phyloP scores from a whole-genome alignment of 2,113 vertebrate genomes.

The Lepus timidus region DNA sequence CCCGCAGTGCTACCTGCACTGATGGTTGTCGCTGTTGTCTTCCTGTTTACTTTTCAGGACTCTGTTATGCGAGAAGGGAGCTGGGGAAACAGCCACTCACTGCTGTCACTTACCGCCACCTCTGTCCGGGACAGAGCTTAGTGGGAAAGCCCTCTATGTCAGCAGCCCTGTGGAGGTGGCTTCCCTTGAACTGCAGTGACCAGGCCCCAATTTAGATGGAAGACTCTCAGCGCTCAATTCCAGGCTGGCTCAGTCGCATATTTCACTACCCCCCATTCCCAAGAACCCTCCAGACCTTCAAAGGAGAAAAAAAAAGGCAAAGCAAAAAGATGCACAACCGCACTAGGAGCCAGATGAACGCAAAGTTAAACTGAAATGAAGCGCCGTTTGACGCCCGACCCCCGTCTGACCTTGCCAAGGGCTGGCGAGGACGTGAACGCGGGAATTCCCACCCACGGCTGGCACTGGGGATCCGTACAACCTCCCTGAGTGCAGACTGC shows the following conservation, averaged over 20 bases:
- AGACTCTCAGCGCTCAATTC: background rate
- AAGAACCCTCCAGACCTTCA: background rate
- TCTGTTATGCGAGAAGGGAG: background rate
- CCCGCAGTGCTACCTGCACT: background rate
- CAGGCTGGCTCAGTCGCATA: background rate
- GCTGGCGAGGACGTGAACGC: background rate
- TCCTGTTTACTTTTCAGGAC: conserved; percentile 8
- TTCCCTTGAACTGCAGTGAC: background rate
- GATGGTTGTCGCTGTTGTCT: background rate
- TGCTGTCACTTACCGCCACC: background rate
- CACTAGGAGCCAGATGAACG: conserved; percentile 36
- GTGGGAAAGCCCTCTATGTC: background rate
- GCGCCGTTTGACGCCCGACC: background rate
- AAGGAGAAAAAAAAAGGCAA: conserved; percentile 38
- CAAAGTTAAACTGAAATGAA: conserved; percentile 45
- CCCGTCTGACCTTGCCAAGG: background rate
- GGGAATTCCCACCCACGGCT: background rate
- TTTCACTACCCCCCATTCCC: background rate
- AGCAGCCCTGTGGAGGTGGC: background rate
- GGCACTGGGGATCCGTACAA: conserved; percentile 10
- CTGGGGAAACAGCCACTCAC: background rate
- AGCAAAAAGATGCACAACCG: conserved; percentile 50
- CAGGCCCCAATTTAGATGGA: background rate
- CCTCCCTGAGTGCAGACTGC: conserved; percentile 11
- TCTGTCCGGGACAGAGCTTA: background rate